Evolutionary conservation across 2,888 invertebrate genomes (phyloP).

Genomic region (Oscheius myriophilus): DNA sequence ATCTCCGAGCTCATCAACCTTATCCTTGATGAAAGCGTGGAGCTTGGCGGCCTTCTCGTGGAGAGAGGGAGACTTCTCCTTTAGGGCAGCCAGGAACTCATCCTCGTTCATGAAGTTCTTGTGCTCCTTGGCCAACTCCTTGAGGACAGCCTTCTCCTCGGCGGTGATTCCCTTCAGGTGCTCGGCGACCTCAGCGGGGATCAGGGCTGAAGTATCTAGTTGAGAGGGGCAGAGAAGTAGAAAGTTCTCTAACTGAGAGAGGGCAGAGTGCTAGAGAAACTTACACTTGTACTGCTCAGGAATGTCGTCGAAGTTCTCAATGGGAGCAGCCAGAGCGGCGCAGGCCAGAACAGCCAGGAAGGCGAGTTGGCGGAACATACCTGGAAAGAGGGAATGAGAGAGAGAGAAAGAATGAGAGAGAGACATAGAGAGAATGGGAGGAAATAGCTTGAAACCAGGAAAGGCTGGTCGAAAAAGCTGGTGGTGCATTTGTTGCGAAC

Average conservation of each 20-base stretch:
- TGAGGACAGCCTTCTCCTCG: conserved; percentile 63
- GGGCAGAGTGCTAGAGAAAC: neutral
- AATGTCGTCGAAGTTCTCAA: conserved; percentile 60
- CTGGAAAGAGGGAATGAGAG: neutral
- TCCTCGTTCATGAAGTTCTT: conserved; percentile 54
- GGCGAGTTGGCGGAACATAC: conserved; percentile 30
- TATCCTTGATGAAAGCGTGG: conserved; percentile 54
- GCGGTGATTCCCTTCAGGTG: conserved; percentile 64
- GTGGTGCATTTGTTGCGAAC: too few species aligned
- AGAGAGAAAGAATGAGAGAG: too few species aligned
- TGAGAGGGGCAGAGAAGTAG: neutral
- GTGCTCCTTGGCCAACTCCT: conserved; percentile 62
- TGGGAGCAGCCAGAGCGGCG: conserved; percentile 47
- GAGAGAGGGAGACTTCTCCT: conserved; percentile 63
- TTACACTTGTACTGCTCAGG: conserved; percentile 64
- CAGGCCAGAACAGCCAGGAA: conserved; percentile 47
- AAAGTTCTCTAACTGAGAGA: too few species aligned
- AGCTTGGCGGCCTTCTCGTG: conserved; percentile 62
- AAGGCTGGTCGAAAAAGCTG: too few species aligned
- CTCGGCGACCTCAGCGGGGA: conserved; percentile 64
- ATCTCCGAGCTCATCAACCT: conserved; percentile 56
- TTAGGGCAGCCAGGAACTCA: conserved; percentile 61
- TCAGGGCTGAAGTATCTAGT: conserved; percentile 47
- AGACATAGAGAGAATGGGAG: neutral
- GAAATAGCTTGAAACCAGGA: neutral